Base-by-base conservation (phyloP, 2,888 invertebrate species). In the Cancer borealis region DNA sequence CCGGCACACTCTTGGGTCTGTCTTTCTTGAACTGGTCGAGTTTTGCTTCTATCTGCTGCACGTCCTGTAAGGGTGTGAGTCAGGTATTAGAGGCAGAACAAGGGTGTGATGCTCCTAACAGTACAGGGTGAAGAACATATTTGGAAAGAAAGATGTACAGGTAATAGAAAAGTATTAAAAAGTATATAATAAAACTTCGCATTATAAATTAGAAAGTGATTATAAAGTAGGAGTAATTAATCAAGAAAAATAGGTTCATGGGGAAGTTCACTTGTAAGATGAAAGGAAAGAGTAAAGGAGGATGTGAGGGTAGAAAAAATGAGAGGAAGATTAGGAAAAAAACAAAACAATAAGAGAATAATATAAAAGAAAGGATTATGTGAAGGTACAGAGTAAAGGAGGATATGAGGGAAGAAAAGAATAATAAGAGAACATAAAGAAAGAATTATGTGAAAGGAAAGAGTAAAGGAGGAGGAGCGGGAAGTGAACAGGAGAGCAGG, bases 21-120 rank as follows among this genome's bases (percentile, higher is more conserved):
- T 95, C 92, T 66, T 93, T 95, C 91, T 93, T 95, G 60, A 92
- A 90, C 14, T 93, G 93, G 88, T 93, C 93, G 46, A 95, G 88
- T 91, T 95, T 93, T 17, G 93, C 93, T 39, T 95, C 73, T 79
- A 95, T 87, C n/a, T 39, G 60, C 26, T 93, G 87, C 26, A 49
- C 88, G 39, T 93, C 92, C 93, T 93, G 92, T 14, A 89, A 60
- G n/a, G 30, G 30, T 45, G 30, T 30, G 12, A 30, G 1, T 1
- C 14, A 66, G 21, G n/a, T 30, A 12, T 26, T 30, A 30, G 30
- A 10, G 79, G 79, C 30, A 79, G 10, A 30, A 14, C 10, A 3
- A 30, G 6, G 26, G 79, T 79, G 79, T 4, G 79, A 4, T 30
- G 79, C 79, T 30, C 14, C 66, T 66, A 21, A 66, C 21, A 4